Conservation (phyloP, 2,888 invertebrate species). For the Synergus umbraculus region DNA sequence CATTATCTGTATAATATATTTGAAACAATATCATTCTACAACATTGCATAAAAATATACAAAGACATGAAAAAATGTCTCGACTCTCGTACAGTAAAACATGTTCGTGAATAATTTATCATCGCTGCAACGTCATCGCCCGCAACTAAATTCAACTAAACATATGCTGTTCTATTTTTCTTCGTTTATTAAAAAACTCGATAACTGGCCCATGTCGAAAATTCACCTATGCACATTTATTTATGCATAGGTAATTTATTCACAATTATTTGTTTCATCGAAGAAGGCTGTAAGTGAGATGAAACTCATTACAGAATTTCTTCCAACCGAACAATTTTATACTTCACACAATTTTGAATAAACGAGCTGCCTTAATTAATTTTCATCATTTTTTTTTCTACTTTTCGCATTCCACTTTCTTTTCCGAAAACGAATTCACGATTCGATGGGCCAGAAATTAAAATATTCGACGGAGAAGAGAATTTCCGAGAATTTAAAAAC, state of each 20-base stretch:
- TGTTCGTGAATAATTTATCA: slow-evolving; percentile 71
- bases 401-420: no score
- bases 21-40: slow-evolving; percentile 78
- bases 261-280: slow-evolving; percentile 34
- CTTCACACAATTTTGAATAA: slow-evolving; percentile 21
- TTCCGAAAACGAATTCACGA: neutral
- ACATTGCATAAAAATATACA: slow-evolving; percentile 78
- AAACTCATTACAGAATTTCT: slow-evolving; percentile 2
- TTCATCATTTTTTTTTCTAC: neutral
- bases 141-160: slow-evolving; percentile 57
- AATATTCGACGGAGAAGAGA: neutral
- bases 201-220: slow-evolving; percentile 58
- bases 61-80: slow-evolving; percentile 78
- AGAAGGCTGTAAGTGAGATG: slow-evolving; percentile 35
- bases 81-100: slow-evolving; percentile 76
- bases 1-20: slow-evolving; percentile 77
- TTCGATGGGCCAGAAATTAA: neutral
- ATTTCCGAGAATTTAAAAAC: neutral
- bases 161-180: slow-evolving; percentile 44
- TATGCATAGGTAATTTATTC: no score
- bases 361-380: slow-evolving; percentile 3
- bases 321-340: neutral
- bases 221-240: slow-evolving; percentile 36
- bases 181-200: slow-evolving; percentile 52
- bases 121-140: slow-evolving; percentile 55